Base-by-base conservation (phyloP, 2,888 invertebrate genomes). In the Polietes domitor region DNA sequence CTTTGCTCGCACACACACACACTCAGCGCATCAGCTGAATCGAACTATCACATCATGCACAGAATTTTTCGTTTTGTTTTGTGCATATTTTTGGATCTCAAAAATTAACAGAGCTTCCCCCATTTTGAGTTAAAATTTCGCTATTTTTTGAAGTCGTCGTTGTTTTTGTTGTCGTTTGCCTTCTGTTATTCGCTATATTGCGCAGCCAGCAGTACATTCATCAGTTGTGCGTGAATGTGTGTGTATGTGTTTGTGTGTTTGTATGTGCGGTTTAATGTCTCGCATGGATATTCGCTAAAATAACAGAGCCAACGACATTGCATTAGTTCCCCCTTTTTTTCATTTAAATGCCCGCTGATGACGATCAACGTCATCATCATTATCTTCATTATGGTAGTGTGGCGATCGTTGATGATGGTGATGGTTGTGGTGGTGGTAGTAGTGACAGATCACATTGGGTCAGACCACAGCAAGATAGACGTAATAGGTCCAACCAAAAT, bases 321-420 rank as follows among this genome's bases (percentile, higher is more conserved):
- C 68, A 43, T 68, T 68, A 68, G 21, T 68, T 68, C 43, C 68
- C 68, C 68, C 68, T 43, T 68, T 47, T 41, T 47, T 68, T 68
- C 68, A 76, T 78, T 84, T 81, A 68, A 17, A 21, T 24, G 41
- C 28, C 47, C 41, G 17, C 65, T 78, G 78, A 84, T 80, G 74
- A 78, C 77, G 72, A 76, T 74, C 70, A 37, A 77, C 72, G 47
- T 58, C 61, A 55, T 83, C 71, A 12, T 63, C 50, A 75, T 75
- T 55, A 58, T 58, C 53, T 74, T 76, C 47, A 55, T 75, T 58
- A 74, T 41, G 73, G 43, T 58, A n/a, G 72, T n/a, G n/a, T 74
- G 71, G 50, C 75, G 63, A 53, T 83, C 73, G 76, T 70, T 79
- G 71, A 70, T 85, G 86, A 70, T 80, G 76, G 79, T 80, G 79